Percentiles rank a stretch among this genome's conserved stretches.
Evolutionary conservation across 2,888 invertebrate genomes (phyloP).

Genomic region (Ommatoiulus sabulosus): DNA sequence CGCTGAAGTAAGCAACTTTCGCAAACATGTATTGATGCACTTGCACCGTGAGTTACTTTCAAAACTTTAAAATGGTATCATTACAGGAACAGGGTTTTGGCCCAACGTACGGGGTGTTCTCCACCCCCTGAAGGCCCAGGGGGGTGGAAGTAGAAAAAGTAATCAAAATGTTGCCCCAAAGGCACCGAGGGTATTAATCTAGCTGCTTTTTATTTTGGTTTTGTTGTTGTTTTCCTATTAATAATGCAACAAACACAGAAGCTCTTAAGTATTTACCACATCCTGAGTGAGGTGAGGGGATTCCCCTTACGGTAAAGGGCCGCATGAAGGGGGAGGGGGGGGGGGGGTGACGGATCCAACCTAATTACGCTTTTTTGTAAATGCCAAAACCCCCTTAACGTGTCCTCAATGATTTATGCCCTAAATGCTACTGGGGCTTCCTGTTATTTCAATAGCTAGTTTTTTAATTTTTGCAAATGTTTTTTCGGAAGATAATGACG

Average conservation of each 20-base stretch:
- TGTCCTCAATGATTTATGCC: conserved; percentile 24
- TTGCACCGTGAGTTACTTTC: too few species aligned
- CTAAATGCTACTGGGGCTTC: background rate
- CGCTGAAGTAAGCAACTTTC: too few species aligned
- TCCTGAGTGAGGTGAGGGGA: background rate
- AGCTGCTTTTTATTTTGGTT: background rate
- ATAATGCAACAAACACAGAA: background rate
- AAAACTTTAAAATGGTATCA: too few species aligned
- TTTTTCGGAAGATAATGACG: background rate
- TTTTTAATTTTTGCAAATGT: background rate
- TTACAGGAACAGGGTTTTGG: too few species aligned
- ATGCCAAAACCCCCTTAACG: background rate
- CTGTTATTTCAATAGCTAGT: conserved; percentile 1
- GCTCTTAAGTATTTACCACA: conserved; percentile 14
- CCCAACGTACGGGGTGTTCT: too few species aligned
- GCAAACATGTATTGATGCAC: too few species aligned
- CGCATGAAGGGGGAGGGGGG: background rate
- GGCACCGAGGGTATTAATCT: conserved; percentile 17
- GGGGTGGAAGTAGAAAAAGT: background rate
- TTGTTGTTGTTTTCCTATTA: conserved; percentile 28
- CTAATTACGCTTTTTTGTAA: conserved; percentile 19
- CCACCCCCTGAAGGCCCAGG: background rate
- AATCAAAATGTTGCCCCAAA: background rate
- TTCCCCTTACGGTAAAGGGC: background rate
- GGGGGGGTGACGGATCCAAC: background rate